phyloP scores from a whole-genome alignment of 2,888 invertebrate genomes.

The Argyresthia goedartella region DNA sequence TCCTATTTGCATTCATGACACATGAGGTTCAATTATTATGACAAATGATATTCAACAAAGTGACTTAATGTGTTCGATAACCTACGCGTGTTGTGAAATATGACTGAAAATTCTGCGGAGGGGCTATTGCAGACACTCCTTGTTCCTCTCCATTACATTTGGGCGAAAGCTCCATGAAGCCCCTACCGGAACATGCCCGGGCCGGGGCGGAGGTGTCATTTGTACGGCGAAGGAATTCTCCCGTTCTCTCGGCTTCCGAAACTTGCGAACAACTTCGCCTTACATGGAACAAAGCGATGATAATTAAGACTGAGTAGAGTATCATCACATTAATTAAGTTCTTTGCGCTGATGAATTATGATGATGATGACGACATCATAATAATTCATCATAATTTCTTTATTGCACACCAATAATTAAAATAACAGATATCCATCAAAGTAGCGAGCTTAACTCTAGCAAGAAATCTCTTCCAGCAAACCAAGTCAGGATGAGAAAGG shows the following conservation, averaged over 20 bases:
- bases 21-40: too few species aligned
- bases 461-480: too few species aligned
- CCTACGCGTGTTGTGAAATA: constrained; percentile 1
- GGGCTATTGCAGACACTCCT: constrained; percentile 3
- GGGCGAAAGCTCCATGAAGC: constrained; percentile 18
- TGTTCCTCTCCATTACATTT: constrained; percentile 13
- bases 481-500: too few species aligned
- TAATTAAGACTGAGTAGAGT: constrained; percentile 42
- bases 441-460: too few species aligned
- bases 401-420: neutral
- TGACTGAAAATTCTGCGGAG: neutral
- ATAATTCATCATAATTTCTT: neutral
- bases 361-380: neutral
- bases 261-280: constrained; percentile 27
- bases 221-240: neutral
- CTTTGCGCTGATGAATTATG: constrained; percentile 7
- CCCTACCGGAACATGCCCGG: constrained; percentile 5
- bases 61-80: too few species aligned
- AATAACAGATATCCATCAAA: too few species aligned
- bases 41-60: too few species aligned
- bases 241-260: constrained; percentile 19
- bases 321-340: constrained; percentile 34
- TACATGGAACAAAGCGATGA: constrained; percentile 25
- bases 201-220: neutral
- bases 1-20: too few species aligned